A percentile compares a stretch with the other conserved stretches of the same genome.
phyloP scores from a whole-genome alignment of 1,140 invertebrate species.

The Dendroctonus valens region DNA sequence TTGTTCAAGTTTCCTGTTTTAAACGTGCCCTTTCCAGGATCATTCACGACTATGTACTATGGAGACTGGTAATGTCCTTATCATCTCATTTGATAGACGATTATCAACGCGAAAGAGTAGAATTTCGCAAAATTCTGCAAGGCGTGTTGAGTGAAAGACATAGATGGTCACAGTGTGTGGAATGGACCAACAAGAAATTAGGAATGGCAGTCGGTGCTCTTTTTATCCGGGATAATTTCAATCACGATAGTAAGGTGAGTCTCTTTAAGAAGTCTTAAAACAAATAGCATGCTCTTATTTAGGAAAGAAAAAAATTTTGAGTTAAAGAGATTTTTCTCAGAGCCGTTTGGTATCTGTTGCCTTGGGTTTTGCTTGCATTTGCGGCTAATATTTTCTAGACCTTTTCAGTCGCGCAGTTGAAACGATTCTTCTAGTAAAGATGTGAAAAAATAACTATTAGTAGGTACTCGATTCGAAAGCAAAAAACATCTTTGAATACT shows the following conservation, averaged over 20 bases:
- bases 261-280: background rate
- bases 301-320: too few species aligned
- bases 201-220: slow-evolving; percentile 81
- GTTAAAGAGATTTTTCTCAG: too few species aligned
- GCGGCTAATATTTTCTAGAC: too few species aligned
- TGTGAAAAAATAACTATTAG: too few species aligned
- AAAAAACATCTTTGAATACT: too few species aligned
- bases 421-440: too few species aligned
- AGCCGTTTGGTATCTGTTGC: too few species aligned
- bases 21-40: slow-evolving; percentile 54
- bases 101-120: slow-evolving; percentile 72
- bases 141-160: slow-evolving; percentile 75
- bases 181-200: slow-evolving; percentile 82
- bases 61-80: slow-evolving; percentile 77
- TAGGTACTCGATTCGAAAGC: too few species aligned
- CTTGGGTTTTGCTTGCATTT: too few species aligned
- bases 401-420: too few species aligned
- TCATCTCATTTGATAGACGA: slow-evolving; percentile 80
- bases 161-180: slow-evolving; percentile 80
- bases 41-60: slow-evolving; percentile 81
- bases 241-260: slow-evolving; percentile 75
- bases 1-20: too few species aligned
- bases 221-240: slow-evolving; percentile 80
- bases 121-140: slow-evolving; percentile 77
- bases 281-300: too few species aligned